These are phyloP conservation scores for Amia ocellicauda DNA, from an alignment of 2,113 vertebrate species.

Conservation along the genomic window DNA sequence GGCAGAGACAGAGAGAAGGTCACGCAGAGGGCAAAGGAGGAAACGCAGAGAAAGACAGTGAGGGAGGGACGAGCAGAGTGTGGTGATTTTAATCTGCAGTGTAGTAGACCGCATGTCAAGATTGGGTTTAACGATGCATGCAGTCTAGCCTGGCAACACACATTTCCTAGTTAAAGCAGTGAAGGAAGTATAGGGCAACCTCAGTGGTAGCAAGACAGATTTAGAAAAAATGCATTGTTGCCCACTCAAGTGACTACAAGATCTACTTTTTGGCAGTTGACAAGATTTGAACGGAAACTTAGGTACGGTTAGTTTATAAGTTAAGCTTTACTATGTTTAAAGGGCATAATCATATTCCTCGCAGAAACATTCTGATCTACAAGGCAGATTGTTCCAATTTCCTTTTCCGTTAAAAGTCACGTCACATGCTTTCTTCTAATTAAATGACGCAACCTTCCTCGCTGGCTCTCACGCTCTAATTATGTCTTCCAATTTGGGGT, in stretches of 20 bases:
- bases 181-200: not conserved
- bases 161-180: conserved; percentile 1
- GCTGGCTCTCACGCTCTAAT: not conserved
- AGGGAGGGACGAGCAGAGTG: not conserved
- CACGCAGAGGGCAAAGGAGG: not conserved
- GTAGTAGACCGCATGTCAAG: not conserved
- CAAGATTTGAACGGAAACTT: too few species aligned
- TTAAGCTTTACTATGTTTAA: too few species aligned
- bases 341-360: not conserved
- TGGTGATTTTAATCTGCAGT: not conserved
- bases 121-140: not conserved
- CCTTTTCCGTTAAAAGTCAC: not conserved
- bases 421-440: not conserved
- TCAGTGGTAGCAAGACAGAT: too few species aligned
- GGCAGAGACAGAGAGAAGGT: not conserved
- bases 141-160: not conserved
- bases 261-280: too few species aligned
- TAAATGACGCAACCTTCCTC: not conserved
- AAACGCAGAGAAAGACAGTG: not conserved
- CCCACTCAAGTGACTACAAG: too few species aligned
- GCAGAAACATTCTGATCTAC: not conserved
- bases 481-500: not conserved
- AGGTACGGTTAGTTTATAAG: too few species aligned
- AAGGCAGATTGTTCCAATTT: too few species aligned
- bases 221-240: too few species aligned